Percentiles rank a stretch among this genome's conserved stretches.
Evolutionary conservation across 2,113 vertebrate genomes (phyloP).

Genomic region (Zingel zingel): DNA sequence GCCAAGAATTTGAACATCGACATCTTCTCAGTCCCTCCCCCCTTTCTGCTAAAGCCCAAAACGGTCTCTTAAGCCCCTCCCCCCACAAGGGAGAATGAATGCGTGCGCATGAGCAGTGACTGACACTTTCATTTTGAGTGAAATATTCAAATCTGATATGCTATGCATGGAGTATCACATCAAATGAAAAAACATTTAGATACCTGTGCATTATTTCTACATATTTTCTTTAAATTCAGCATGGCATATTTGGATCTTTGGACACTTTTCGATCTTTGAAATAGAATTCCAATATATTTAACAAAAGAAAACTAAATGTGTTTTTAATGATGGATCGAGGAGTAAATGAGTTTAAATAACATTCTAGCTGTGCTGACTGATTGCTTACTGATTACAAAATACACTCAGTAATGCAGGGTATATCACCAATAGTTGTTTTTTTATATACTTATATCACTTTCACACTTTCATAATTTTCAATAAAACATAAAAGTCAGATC

Average conservation of each 20-base stretch:
- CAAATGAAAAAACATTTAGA: not conserved
- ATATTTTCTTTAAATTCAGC: too few relatives aligned
- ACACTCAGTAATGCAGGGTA: not conserved
- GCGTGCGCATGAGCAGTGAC: too few relatives aligned
- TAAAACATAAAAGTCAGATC: not conserved
- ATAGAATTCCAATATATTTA: not conserved
- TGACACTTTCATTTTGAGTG: conserved; percentile 20
- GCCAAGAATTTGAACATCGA: too few relatives aligned
- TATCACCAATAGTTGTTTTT: not conserved
- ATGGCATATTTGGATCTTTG: not conserved
- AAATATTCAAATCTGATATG: conserved; percentile 8
- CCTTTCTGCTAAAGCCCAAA: too few relatives aligned
- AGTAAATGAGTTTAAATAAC: not conserved
- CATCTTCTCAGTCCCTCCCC: too few relatives aligned
- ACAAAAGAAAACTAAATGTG: not conserved
- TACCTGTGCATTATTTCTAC: not conserved
- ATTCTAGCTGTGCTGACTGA: not conserved
- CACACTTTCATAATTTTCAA: not conserved
- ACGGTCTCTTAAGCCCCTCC: too few relatives aligned
- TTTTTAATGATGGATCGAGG: not conserved
- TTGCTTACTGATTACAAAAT: not conserved
- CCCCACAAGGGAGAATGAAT: too few relatives aligned
- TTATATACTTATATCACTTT: not conserved
- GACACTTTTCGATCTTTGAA: not conserved
- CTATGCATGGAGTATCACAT: not conserved